Evolutionary conservation across 1,140 invertebrate species (phyloP), one percentile per base, ranked within the genome.

Genomic region (Cotesia chilonis): DNA sequence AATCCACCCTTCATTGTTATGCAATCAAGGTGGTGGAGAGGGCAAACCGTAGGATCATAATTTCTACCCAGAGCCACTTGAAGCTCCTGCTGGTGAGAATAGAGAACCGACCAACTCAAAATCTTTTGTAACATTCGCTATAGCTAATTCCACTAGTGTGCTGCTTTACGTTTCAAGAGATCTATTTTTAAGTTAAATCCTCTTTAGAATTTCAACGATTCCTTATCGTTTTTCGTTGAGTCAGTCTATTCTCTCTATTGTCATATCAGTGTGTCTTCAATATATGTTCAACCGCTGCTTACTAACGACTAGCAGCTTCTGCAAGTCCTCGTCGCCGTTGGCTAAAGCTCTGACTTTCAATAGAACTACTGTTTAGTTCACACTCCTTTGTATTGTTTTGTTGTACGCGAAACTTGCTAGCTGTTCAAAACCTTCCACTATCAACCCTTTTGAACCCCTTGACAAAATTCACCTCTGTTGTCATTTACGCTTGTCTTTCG

Each of bases 1-100:
- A 85, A 85, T 86, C 80, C 69, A 70, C 76, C 76, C 79, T 77
- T 83, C 82, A 83, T 86, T 86, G 84, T 86, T 85, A 85, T 84
- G 83, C 84, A 86, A 86, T 85, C 84, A 83, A 78, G 78, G 76
- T 55, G 61, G 28, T 61, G 59, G 57, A 59, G 17, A 61, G 74
- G 74, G 70, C 70, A 75, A 73, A 76, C 71, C 70, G 71, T 73
- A 77, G 79, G 77, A 81, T 82, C 80, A 82, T 82, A 82, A 81
- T 82, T 81, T 81, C 74, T 78, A 77, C 72, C 75, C 73, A 74
- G 74, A 73, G 35, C 57, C 47, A 70, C 57, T 59, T 51, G 6
- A 55, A 68, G 9, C 4, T 63, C 35, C 9, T 35, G 60, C 60
- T 57, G 59, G 63, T 54, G 47, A 36, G 38, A 72, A 28, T 66